A percentile compares a stretch with the other conserved stretches of the same genome.
Conservation (phyloP, 2,888 invertebrate genomes). For the Hylaea fasciaria region DNA sequence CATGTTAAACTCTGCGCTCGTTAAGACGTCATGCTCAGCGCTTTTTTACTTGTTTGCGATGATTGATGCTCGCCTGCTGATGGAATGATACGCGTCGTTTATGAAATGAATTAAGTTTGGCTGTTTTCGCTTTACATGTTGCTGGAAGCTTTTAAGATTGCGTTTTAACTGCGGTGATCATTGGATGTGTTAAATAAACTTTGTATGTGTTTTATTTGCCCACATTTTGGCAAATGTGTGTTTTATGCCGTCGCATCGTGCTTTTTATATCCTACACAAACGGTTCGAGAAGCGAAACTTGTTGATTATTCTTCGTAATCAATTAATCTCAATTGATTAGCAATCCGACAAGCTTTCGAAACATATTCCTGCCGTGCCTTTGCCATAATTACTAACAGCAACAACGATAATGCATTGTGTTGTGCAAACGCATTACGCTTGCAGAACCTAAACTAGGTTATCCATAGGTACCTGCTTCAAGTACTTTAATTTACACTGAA, state of each 20-base stretch:
- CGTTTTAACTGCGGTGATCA: background rate
- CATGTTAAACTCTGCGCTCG: constrained; percentile 19
- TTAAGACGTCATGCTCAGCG: constrained; percentile 30
- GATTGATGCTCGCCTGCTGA: constrained; percentile 36
- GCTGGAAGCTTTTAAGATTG: constrained; percentile 1
- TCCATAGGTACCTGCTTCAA: constrained; percentile 4
- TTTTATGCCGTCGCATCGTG: too few species aligned
- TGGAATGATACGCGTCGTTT: constrained; percentile 30
- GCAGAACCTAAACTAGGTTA: constrained; percentile 20
- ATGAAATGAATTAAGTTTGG: constrained; percentile 27
- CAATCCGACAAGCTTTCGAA: too few species aligned
- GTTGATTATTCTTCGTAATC: too few species aligned
- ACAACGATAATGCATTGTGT: constrained; percentile 12
- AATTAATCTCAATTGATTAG: too few species aligned
- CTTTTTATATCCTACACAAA: too few species aligned
- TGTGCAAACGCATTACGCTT: background rate
- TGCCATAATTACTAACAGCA: constrained; percentile 12
- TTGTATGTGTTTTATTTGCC: background rate
- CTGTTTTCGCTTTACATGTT: constrained; percentile 17
- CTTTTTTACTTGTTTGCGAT: constrained; percentile 29
- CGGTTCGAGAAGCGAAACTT: too few species aligned
- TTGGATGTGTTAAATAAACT: background rate
- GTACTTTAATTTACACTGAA: constrained; percentile 24
- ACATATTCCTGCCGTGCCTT: background rate
- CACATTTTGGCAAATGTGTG: too few species aligned